Evolutionary conservation across 2,113 vertebrate genomes (phyloP).

Genomic region (Spea multiplicata): DNA sequence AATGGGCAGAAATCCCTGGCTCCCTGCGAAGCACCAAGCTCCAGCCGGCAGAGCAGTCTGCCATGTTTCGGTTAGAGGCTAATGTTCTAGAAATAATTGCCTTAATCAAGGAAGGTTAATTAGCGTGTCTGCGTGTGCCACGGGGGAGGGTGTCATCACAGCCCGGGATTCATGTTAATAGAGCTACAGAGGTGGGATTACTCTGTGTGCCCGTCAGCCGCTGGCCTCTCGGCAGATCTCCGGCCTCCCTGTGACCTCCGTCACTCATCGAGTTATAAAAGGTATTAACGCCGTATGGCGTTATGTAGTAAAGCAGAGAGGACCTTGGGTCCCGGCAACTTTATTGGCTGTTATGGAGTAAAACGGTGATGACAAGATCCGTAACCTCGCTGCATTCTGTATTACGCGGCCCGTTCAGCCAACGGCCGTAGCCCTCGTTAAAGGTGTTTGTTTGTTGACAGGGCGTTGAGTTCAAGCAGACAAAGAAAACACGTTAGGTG

Average conservation of each 20-base stretch:
- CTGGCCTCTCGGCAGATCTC: neutral
- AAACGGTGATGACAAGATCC: no score
- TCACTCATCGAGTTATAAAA: no score
- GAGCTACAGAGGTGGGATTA: slow-evolving; percentile 44
- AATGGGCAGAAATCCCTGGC: no score
- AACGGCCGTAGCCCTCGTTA: neutral
- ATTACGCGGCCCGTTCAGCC: no score
- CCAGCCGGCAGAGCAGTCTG: slow-evolving; percentile 47
- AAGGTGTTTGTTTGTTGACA: slow-evolving; percentile 2
- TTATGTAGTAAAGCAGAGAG: no score
- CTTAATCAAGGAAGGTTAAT: slow-evolving; percentile 75
- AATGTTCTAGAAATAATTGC: slow-evolving; percentile 75
- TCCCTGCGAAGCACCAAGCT: neutral
- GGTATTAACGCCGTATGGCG: no score
- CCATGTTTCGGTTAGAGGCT: slow-evolving; percentile 60
- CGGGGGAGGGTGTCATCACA: slow-evolving; percentile 59
- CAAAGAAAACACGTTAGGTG: neutral
- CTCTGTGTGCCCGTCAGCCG: neutral
- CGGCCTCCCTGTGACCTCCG: neutral
- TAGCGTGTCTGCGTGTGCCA: slow-evolving; percentile 58
- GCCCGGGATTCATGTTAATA: slow-evolving; percentile 53
- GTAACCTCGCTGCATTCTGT: no score
- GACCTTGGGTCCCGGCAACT: no score
- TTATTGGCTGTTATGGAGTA: no score
- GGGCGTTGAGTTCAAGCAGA: neutral